Base-by-base conservation (phyloP, 1,140 invertebrate species). In the Hyles euphorbiae region DNA sequence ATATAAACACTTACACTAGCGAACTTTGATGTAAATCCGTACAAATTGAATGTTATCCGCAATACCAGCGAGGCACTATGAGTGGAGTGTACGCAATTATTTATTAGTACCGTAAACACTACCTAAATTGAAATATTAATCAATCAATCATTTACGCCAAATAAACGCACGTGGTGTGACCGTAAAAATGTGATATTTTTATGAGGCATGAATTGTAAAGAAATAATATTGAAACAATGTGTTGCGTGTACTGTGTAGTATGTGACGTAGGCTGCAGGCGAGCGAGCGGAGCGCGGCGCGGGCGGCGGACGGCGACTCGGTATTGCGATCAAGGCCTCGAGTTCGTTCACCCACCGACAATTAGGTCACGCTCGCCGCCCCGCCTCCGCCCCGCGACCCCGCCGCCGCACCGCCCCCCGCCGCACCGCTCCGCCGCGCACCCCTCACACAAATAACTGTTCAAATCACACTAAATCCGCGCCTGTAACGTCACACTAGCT, bases 291-390 rank as follows among this genome's bases (percentile, higher is more conserved):
- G 58, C 40, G 58, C 59, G 40, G 46, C 49, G 66, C 55, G 66
- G 43, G 58, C 33, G 10, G 54, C 58, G 54, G 61, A 58, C 53
- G 65, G 59, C 63, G 61, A 51, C 61, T 60, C 81, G 68, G 81
- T 80, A 87, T 86, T 83, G 82, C 84, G 83, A 87, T 84, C 84
- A 84, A 87, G 85, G 81, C 84, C 83, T 69, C 72, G 67, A 71
- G 83, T 80, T 86, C 85, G 83, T 88, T 83, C 78, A 81, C 82
- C 81, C 77, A 70, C 58, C 58, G 55, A 64, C 78, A 82, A 82
- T 81, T 85, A 70, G 83, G 83, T 86, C 83, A 85, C 82, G 76
- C 80, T 72, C 72, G 71, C 68, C 61, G 74, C 65, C 81, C 79
- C 68, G 69, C 36, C 36, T 5, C 36, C 36, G 36, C 36, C 36